phyloP scores from a whole-genome alignment of 2,888 invertebrate species.

The Perizoma affinitatum region DNA sequence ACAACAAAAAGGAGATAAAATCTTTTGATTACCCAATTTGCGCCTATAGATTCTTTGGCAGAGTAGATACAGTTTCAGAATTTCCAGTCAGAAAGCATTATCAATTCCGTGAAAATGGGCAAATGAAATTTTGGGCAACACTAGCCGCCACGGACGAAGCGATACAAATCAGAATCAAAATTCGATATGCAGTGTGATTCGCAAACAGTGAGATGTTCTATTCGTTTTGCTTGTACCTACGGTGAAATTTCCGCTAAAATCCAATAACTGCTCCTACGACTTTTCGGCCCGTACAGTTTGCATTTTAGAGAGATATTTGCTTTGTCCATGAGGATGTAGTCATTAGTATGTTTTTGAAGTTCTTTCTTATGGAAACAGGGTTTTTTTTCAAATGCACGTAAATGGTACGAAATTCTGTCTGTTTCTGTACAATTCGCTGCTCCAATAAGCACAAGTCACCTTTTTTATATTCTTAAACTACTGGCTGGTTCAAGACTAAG shows the following conservation, averaged over 20 bases:
- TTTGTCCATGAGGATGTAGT: constrained; percentile 33
- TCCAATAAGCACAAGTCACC: too few relatives aligned
- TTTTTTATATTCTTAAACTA: too few relatives aligned
- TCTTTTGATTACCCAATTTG: background rate
- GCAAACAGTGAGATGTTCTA: constrained; percentile 62
- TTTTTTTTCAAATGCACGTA: constrained; percentile 4
- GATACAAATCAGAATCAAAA: constrained; percentile 75
- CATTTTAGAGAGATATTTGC: constrained; percentile 40
- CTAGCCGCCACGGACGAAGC: constrained; percentile 29
- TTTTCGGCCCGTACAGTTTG: constrained; percentile 43
- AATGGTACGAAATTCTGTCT: background rate
- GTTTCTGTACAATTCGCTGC: too few relatives aligned
- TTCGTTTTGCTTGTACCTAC: constrained; percentile 54
- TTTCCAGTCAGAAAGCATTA: too few relatives aligned
- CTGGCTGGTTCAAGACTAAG: too few relatives aligned
- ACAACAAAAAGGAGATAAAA: background rate
- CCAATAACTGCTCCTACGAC: constrained; percentile 64
- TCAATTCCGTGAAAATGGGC: too few relatives aligned
- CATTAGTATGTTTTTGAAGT: constrained; percentile 26
- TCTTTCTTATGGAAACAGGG: constrained; percentile 13
- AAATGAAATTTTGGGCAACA: constrained; percentile 26
- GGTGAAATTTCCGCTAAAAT: constrained; percentile 78
- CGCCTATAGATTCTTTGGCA: too few relatives aligned
- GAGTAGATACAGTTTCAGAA: too few relatives aligned
- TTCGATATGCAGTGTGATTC: constrained; percentile 72